These are phyloP conservation scores for Montipora sp. DNA, from an alignment of 64 coral and sea anemone genomes.

Conservation along the genomic window DNA sequence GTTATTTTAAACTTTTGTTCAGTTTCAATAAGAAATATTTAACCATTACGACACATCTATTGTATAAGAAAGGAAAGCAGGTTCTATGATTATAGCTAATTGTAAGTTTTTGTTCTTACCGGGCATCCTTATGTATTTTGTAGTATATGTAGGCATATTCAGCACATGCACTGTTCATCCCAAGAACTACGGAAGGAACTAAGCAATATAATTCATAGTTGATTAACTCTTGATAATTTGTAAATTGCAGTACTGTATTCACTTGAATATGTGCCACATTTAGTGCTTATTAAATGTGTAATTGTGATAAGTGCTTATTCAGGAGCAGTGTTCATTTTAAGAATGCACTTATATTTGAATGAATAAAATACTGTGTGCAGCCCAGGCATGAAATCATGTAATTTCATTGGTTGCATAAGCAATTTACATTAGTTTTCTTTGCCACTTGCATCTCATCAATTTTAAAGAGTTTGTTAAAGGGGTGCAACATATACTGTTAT, in stretches of 20 bases:
- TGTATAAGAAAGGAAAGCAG: not conserved
- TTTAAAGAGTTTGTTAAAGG: not conserved
- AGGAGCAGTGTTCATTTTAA: too few species aligned
- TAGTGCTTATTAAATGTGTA: too few species aligned
- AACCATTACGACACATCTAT: not conserved
- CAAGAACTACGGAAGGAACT: constrained; percentile 26
- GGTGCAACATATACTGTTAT: too few species aligned
- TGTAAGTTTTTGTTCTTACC: not conserved
- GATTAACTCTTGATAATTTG: not conserved
- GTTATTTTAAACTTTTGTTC: not conserved
- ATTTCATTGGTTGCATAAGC: too few species aligned
- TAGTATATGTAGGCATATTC: constrained; percentile 24
- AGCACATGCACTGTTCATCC: constrained; percentile 30
- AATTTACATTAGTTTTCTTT: constrained; percentile 5
- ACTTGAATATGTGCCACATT: not conserved
- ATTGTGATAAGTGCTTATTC: too few species aligned
- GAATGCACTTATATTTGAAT: too few species aligned
- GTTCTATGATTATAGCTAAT: not conserved
- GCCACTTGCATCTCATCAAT: constrained; percentile 23
- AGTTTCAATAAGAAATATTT: not conserved
- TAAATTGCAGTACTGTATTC: not conserved
- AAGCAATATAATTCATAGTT: not conserved
- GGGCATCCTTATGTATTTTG: constrained; percentile 18
- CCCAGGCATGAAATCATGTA: constrained; percentile 12
- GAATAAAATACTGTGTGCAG: not conserved